Evolutionary conservation across 2,113 vertebrate genomes (phyloP), one percentile per base, ranked within the genome.

Genomic region (Silurus glanis): DNA sequence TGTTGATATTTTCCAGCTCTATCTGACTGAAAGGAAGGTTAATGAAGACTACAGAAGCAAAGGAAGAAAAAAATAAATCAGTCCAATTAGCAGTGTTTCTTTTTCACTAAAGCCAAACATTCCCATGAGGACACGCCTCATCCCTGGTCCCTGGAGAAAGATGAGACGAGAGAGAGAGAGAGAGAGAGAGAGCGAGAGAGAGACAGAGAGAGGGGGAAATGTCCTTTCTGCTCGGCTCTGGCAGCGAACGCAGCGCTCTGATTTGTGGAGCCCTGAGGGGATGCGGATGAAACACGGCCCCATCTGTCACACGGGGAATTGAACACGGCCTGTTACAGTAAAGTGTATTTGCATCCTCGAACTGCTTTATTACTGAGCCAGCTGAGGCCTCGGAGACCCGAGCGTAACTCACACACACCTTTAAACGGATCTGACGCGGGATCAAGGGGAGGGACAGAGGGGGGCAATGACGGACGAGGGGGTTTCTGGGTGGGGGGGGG

Each of bases 381-480:
- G 89, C 92, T 92, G 92, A 93, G 92, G 79, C 91, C 89, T 72
- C 88, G 69, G 87, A 87, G 86, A 91, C 90, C 89, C 0, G 82
- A 88, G 86, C 89, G 91, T 45, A 59, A 93, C 91, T 92, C 83
- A 72, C 86, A 82, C 83, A 93, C 90, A 92, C 91, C 88, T 92
- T 92, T 93, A 93, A 94, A 92, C 92, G 86, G 91, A 93, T 93
- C 89, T 90, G 91, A 93, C 88, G 80, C 90, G 61, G 79, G 19
- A 86, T 91, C 91, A 92, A 91, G 87, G 88, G 89, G 84, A 88
- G 88, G 12, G 25, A 37, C 37, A 37, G 37, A 14, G n/a, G 61
- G 17, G 72, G 72, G 21, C 55, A 56, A 37, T 37, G 37, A 37
- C 37, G 37, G 37, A 37, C 37, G 71, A 12, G 10, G 56, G 55